Evolutionary conservation across 2,888 invertebrate species (phyloP).

Genomic region (Strigamia transsilvanica): DNA sequence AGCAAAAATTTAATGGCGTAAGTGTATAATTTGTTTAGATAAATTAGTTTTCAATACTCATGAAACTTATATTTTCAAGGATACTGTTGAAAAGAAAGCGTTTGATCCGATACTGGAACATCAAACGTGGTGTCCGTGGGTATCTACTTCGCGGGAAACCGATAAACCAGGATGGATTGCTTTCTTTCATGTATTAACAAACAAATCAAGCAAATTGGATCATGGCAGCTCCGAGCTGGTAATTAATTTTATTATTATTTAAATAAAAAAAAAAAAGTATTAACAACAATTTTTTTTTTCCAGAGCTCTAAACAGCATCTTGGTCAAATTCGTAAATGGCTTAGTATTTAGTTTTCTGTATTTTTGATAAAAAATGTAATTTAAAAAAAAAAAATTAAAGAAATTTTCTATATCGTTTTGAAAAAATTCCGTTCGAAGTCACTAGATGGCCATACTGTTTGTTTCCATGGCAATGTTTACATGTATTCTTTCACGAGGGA

Average conservation of each 20-base stretch:
- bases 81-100: not conserved
- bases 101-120: not conserved
- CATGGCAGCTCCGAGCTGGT: not conserved
- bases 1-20: conserved; percentile 11
- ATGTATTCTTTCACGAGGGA: not conserved
- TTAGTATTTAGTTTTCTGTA: not conserved
- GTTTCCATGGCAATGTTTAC: conserved; percentile 5
- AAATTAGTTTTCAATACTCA: not conserved
- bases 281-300: not conserved
- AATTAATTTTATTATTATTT: not conserved
- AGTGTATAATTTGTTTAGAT: not conserved
- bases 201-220: not conserved
- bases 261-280: not conserved
- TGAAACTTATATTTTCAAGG: not conserved
- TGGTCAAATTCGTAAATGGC: conserved; percentile 8
- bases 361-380: no score
- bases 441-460: not conserved
- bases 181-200: not conserved
- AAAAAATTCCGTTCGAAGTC: not conserved
- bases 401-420: not conserved
- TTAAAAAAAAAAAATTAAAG: not conserved
- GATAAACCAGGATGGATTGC: not conserved
- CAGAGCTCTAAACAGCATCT: not conserved
- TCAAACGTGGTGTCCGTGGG: not conserved
- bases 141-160: not conserved